Evolutionary conservation across 2,888 invertebrate species (phyloP), one percentile per base, ranked within the genome.

Genomic region (Aromia moschata): DNA sequence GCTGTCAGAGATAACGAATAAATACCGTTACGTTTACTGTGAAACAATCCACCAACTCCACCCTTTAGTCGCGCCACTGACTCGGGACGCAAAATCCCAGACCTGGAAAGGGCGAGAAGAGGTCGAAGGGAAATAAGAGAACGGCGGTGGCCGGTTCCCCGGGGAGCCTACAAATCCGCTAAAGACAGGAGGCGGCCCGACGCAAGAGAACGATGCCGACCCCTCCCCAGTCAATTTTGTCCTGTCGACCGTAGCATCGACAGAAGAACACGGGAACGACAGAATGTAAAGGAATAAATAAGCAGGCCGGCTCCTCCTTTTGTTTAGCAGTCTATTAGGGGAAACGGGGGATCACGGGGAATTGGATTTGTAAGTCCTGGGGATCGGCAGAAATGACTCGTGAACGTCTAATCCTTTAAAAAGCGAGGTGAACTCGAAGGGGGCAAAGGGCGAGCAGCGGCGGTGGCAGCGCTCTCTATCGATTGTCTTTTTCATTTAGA

Each of bases 401-500:
- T 17, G 33, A 11, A 15, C 33, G 18, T 25, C 49, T 30, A 49
- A 40, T 40, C 30, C 49, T 14, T 10, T 1, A 43, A 25, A 43
- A 25, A 25, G 38, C 18, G 12, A 15, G 14, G 20, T 49, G 18
- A 11, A 20, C 15, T 14, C 38, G 49, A 7, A n/a, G 12, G 15
- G 14, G 14, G 33, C 18, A 20, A 36, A n/a, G 36, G 36, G 12
- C 33, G 12, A 14, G 12, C 17, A 15, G 4, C 20, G 30, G 38
- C 11, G n/a, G 10, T 14, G 37, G 38, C 17, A 25, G 9, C 25
- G 17, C 36, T 17, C 43, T 38, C 38, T 20, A 49, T 40, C n/a
- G 46, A 33, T 36, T 49, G 49, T 38, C 49, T 38, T 38, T 38
- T 20, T 49, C 49, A 38, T 40, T 49, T 38, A 38, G 49, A 49